Base-by-base conservation (phyloP, 2,888 invertebrate genomes). In the Eremobia ochroleuca region DNA sequence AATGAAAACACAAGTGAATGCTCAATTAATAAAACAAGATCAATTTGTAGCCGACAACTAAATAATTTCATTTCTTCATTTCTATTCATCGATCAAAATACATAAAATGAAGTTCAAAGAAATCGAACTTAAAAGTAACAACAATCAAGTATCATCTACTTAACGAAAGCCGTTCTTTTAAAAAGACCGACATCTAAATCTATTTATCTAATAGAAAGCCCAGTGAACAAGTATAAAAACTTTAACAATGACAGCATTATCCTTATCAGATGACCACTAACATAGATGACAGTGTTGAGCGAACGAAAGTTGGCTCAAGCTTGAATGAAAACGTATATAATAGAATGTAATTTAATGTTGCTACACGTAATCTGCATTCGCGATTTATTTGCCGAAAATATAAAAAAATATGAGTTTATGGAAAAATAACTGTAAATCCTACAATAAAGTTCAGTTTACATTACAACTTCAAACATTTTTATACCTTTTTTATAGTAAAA, bases 171-270 rank as follows among this genome's bases (percentile, higher is more conserved):
- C 8, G 18, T n/a, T 69, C 64, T 69, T 76, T 62, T 3, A 52
- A 69, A 65, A 43, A 71, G 1, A 75, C 40, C 31, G 28, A 67
- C 18, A 83, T 67, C 46, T 49, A 9, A 52, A 67, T 73, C 68
- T 34, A 67, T 69, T 67, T 76, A 62, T 71, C 46, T 46, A 62
- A 68, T 72, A 80, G 71, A 86, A 77, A 81, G 72, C 49, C 31
- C 55, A 66, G 52, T 43, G 3, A 62, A 46, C 43, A 61, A 82
- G 59, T 72, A 68, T 59, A 46, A 55, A 71, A 59, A 58, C 40
- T 31, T 61, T 43, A 34, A 67, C 59, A 73, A 79, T 86, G 37
- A 18, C 34, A 25, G 43, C 46, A 61, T 67, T 82, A 25, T 62
- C 11, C 37, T n/a, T 72, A 65, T 65, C 67, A 59, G 58, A 59